phyloP scores from a whole-genome alignment of 2,113 vertebrate genomes.

The Dendropsophus ebraccatus region DNA sequence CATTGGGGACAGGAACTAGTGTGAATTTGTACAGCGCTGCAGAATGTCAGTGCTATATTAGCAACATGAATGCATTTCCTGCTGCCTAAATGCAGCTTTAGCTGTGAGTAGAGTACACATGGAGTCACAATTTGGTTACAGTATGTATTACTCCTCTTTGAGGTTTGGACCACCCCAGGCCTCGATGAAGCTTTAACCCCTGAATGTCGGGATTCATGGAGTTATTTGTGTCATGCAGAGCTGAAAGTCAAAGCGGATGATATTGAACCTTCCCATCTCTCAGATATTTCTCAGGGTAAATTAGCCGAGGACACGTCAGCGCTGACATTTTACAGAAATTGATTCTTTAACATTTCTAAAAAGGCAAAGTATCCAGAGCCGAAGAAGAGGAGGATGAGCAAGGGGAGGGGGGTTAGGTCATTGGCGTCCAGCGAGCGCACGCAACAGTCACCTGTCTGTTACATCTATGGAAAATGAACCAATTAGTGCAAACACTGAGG shows the following conservation, averaged over 20 bases:
- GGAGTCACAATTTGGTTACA: neutral
- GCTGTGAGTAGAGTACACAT: neutral
- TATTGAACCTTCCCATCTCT: slow-evolving; percentile 35
- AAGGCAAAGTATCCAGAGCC: slow-evolving; percentile 23
- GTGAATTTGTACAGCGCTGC: no score
- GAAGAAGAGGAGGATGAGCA: neutral
- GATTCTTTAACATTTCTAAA: slow-evolving; percentile 52
- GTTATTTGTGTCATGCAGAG: slow-evolving; percentile 31
- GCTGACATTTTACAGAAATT: slow-evolving; percentile 56
- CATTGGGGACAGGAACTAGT: no score
- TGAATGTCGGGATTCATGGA: neutral
- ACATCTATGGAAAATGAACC: neutral
- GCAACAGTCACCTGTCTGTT: neutral
- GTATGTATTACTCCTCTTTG: neutral
- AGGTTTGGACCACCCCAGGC: neutral
- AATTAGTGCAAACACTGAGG: neutral
- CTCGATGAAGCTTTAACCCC: neutral
- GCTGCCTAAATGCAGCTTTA: neutral
- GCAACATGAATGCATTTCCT: no score
- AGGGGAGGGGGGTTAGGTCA: neutral
- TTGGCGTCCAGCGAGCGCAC: neutral
- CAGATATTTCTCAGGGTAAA: slow-evolving; percentile 49
- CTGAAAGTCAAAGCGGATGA: neutral
- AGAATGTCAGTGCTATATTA: no score
- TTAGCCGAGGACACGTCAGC: slow-evolving; percentile 46